A percentile compares a stretch with the other conserved stretches of the same genome.
phyloP scores from a whole-genome alignment of 1,140 invertebrate species.

The Anthonomus grandis region DNA sequence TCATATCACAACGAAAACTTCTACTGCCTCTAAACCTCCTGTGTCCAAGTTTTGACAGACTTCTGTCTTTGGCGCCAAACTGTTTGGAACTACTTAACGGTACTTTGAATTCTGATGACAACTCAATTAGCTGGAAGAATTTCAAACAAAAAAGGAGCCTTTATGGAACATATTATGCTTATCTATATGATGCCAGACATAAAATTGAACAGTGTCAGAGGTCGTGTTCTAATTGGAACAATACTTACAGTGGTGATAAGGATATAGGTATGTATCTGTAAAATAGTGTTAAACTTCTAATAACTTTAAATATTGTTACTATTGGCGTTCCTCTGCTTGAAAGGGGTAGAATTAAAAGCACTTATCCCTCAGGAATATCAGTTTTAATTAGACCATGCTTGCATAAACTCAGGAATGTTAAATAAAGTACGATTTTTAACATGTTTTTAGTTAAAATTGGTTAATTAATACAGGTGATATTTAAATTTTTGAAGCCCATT shows the following conservation, averaged over 20 bases:
- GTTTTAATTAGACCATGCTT: too few relatives aligned
- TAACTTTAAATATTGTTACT: too few relatives aligned
- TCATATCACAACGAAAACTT: conserved; percentile 74
- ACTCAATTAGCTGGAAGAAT: conserved; percentile 51
- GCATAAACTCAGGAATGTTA: too few relatives aligned
- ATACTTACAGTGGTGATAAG: conserved; percentile 61
- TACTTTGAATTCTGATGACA: conserved; percentile 45
- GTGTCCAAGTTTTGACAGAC: conserved; percentile 76
- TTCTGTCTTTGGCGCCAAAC: conserved; percentile 75
- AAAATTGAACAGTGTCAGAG: conserved; percentile 69
- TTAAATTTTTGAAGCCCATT: too few relatives aligned
- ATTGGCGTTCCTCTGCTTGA: too few relatives aligned
- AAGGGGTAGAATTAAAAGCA: too few relatives aligned
- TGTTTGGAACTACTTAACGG: conserved; percentile 50
- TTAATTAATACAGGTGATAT: too few relatives aligned
- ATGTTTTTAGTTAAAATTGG: too few relatives aligned
- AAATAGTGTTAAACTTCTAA: too few relatives aligned
- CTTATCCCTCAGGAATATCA: too few relatives aligned
- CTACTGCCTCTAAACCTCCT: conserved; percentile 77
- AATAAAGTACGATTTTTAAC: too few relatives aligned
- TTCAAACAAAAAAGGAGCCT: conserved; percentile 57
- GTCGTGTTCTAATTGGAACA: conserved; percentile 75
- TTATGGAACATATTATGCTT: conserved; percentile 77
- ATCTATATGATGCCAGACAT: conserved; percentile 75
- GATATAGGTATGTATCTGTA: too few relatives aligned